These are phyloP conservation scores for Chymomyza costata DNA, from an alignment of 1,140 invertebrate genomes.

Conservation along the genomic window DNA sequence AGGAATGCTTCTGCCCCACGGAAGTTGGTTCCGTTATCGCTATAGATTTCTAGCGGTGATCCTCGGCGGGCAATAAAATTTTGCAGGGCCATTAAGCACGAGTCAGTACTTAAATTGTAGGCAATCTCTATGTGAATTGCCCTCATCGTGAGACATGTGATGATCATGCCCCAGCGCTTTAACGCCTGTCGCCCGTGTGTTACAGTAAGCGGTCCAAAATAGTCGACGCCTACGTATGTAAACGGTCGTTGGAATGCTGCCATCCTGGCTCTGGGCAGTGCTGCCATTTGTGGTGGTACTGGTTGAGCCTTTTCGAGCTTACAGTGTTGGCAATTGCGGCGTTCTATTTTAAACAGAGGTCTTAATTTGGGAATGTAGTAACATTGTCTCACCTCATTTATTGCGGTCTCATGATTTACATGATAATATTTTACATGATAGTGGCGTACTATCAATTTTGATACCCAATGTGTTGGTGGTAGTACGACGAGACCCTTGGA, in stretches of 20 bases:
- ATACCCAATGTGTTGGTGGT: slow-evolving; percentile 49
- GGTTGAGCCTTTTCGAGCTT: too few species aligned
- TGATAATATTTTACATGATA: slow-evolving; percentile 30
- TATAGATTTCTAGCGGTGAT: slow-evolving; percentile 46
- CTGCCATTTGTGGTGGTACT: not conserved
- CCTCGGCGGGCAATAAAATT: slow-evolving; percentile 74
- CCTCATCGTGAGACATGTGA: slow-evolving; percentile 68
- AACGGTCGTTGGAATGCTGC: slow-evolving; percentile 31
- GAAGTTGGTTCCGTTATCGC: slow-evolving; percentile 75
- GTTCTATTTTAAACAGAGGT: too few species aligned
- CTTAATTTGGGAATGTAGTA: too few species aligned
- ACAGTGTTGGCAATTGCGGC: too few species aligned
- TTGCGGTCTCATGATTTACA: slow-evolving; percentile 6
- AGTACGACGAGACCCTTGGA: slow-evolving; percentile 1
- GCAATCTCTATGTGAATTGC: slow-evolving; percentile 76
- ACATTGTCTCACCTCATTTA: slow-evolving; percentile 10
- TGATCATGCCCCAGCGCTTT: slow-evolving; percentile 70
- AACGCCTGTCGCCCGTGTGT: slow-evolving; percentile 38
- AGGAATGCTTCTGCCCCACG: slow-evolving; percentile 36
- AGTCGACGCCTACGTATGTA: slow-evolving; percentile 53
- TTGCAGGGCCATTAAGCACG: slow-evolving; percentile 65
- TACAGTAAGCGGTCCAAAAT: slow-evolving; percentile 52
- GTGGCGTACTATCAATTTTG: slow-evolving; percentile 58
- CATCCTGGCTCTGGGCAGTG: not conserved
- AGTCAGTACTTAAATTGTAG: slow-evolving; percentile 57